phyloP scores from a whole-genome alignment of 2,113 vertebrate species.

The Euleptes europaea region DNA sequence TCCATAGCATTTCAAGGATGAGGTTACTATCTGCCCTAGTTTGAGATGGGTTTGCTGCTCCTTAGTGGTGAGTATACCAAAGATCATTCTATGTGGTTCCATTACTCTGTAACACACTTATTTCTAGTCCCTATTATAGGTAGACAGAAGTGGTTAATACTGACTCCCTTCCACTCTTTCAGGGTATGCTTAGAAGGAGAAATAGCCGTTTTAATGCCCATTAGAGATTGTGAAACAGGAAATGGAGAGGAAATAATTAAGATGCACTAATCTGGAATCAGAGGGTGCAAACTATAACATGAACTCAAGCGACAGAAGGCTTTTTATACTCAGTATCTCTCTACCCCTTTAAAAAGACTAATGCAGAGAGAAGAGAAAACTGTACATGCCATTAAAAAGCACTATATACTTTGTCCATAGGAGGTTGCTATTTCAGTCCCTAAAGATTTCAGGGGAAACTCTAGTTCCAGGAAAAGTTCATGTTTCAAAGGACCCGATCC shows the following conservation, averaged over 20 bases:
- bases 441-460: not conserved
- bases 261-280: not conserved
- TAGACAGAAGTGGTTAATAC: not conserved
- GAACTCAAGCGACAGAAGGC: not conserved
- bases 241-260: not conserved
- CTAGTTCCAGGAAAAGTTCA: not conserved
- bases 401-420: constrained; percentile 7
- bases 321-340: not conserved
- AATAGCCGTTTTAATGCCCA: not conserved
- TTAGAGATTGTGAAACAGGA: not conserved
- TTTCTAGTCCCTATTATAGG: not conserved
- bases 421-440: not conserved
- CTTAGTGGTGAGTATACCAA: not conserved
- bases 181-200: not conserved
- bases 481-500: not conserved
- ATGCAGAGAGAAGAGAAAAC: not conserved
- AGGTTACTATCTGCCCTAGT: not conserved
- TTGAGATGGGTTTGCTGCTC: not conserved
- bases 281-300: not conserved
- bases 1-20: constrained; percentile 4
- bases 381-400: not conserved
- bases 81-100: not conserved
- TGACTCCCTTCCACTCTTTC: not conserved
- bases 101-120: not conserved
- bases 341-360: not conserved